These are phyloP conservation scores for Drepana arcuata DNA, from an alignment of 1,140 invertebrate genomes.

Conservation along the genomic window DNA sequence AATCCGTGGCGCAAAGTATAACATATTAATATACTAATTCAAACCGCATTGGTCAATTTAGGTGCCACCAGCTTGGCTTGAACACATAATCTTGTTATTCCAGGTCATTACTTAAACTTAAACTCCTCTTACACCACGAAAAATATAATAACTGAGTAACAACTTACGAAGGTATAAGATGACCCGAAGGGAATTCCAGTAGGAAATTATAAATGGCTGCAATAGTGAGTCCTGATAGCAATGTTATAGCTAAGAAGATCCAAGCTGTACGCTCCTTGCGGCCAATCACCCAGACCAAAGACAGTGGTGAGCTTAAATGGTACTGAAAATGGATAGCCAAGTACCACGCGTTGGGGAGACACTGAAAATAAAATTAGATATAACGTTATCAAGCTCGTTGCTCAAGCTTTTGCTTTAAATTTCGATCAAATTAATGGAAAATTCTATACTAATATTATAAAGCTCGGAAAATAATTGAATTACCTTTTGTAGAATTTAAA, in stretches of 20 bases:
- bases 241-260: slow-evolving; percentile 7
- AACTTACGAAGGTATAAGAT: slow-evolving; percentile 11
- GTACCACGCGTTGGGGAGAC: slow-evolving; percentile 73
- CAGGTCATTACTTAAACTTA: no score
- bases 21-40: not conserved
- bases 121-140: no score
- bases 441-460: not conserved
- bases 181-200: slow-evolving; percentile 14
- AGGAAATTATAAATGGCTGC: slow-evolving; percentile 20
- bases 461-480: not conserved
- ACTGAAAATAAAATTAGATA: slow-evolving; percentile 49
- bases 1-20: not conserved
- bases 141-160: not conserved
- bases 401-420: no score
- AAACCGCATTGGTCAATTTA: not conserved
- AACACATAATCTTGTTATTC: not conserved
- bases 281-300: slow-evolving; percentile 47
- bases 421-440: no score
- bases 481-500: not conserved
- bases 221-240: slow-evolving; percentile 9
- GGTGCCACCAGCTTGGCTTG: not conserved
- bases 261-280: slow-evolving; percentile 13
- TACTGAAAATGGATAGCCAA: slow-evolving; percentile 81
- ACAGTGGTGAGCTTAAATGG: slow-evolving; percentile 72
- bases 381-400: not conserved